A percentile compares a stretch with the other conserved stretches of the same genome.
phyloP scores from a whole-genome alignment of 2,113 vertebrate genomes.

The Rhagologus leucostigma region DNA sequence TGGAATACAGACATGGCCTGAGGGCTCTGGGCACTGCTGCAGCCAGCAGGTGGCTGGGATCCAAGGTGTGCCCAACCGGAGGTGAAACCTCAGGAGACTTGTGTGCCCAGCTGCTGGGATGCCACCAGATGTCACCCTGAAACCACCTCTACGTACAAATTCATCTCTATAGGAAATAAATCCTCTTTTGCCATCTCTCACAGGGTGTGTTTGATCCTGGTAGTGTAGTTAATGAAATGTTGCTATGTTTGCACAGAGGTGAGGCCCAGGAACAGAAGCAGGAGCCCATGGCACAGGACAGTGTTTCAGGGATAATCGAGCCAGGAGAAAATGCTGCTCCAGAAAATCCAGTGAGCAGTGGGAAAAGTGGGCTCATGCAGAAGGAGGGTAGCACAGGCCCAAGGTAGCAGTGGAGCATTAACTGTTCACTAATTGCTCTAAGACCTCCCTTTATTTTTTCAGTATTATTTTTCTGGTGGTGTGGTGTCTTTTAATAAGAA shows the following conservation, averaged over 20 bases:
- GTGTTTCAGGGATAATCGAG: fast-evolving
- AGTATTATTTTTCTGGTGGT: not conserved
- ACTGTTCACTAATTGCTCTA: not conserved
- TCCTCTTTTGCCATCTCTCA: not conserved
- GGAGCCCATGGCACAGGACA: fast-evolving
- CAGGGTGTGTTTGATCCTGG: fast-evolving
- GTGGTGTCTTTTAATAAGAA: not conserved
- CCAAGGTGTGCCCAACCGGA: fast-evolving
- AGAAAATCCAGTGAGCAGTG: not conserved
- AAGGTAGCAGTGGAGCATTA: not conserved
- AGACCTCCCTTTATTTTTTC: not conserved
- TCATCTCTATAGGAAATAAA: not conserved
- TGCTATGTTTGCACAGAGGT: not conserved
- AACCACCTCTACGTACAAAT: not conserved
- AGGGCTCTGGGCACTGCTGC: not conserved
- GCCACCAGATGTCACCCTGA: conserved; percentile 17
- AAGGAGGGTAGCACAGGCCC: too few species aligned
- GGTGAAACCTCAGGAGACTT: not conserved
- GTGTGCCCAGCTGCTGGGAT: not conserved
- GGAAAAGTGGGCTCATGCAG: not conserved
- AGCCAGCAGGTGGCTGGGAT: too few species aligned
- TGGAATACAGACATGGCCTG: not conserved
- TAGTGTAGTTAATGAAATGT: not conserved
- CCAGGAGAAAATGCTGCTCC: not conserved
- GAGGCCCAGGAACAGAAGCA: not conserved